Conservation (phyloP, 2,888 invertebrate genomes). For the Parasteatoda lunata region DNA sequence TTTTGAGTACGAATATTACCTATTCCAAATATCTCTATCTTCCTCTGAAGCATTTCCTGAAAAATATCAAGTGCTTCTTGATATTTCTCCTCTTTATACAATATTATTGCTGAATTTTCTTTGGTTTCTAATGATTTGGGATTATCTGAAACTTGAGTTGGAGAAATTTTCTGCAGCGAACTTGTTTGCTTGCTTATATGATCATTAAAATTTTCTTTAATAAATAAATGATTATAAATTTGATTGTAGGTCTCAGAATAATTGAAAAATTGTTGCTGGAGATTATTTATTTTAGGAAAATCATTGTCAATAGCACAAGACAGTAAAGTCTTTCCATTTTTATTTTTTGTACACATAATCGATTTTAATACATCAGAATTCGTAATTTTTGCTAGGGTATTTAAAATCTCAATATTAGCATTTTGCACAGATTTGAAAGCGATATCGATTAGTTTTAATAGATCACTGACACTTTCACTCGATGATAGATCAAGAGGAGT, state of each 20-base stretch:
- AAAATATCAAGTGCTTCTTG: not conserved
- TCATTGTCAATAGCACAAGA: not conserved
- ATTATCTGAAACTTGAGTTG: not conserved
- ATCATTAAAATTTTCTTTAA: no score
- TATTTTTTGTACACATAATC: not conserved
- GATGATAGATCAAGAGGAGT: not conserved
- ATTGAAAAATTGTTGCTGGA: not conserved
- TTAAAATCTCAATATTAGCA: not conserved
- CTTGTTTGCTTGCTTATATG: no score
- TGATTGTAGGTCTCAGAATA: no score
- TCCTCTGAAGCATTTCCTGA: not conserved
- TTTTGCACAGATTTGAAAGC: not conserved
- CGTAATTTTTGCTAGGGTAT: not conserved
- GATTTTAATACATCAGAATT: not conserved
- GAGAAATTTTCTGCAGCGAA: no score
- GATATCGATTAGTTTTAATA: conserved; percentile 4
- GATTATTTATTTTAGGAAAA: not conserved
- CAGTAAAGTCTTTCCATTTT: not conserved
- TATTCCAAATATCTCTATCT: not conserved
- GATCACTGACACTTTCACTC: not conserved
- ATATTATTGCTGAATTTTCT: not conserved
- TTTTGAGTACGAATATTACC: not conserved
- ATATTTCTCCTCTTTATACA: not conserved
- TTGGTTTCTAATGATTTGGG: not conserved
- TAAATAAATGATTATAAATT: no score